Percentiles rank a stretch among this genome's conserved stretches.
phyloP scores from a whole-genome alignment of 2,888 invertebrate species.

The Apodemia zela region DNA sequence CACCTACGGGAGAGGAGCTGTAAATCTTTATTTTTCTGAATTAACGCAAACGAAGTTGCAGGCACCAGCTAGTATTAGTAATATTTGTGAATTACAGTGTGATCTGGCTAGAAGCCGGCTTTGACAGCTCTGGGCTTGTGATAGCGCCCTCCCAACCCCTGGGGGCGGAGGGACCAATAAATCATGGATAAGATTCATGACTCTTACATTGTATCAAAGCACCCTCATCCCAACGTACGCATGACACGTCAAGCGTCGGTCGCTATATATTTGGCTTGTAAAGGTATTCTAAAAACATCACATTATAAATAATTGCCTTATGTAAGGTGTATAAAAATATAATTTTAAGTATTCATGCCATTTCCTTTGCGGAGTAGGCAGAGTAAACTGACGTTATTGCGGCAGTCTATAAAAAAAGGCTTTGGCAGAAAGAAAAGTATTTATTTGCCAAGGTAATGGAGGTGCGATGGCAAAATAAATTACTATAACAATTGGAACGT shows the following conservation, averaged over 20 bases:
- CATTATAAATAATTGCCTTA: background rate
- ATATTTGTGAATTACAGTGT: background rate
- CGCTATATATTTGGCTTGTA: background rate
- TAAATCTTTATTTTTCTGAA: too few relatives aligned
- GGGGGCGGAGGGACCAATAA: constrained; percentile 41
- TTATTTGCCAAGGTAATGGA: too few relatives aligned
- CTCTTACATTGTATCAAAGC: background rate
- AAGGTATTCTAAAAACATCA: background rate
- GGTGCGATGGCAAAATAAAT: too few relatives aligned
- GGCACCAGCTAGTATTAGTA: too few relatives aligned
- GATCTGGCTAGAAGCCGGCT: background rate
- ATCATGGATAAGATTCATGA: constrained; percentile 60
- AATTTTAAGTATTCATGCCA: too few relatives aligned
- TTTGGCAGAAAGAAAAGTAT: too few relatives aligned
- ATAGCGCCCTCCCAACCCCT: constrained; percentile 24
- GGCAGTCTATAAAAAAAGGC: too few relatives aligned
- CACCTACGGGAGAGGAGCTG: too few relatives aligned
- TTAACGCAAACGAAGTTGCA: too few relatives aligned
- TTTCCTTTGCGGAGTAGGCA: too few relatives aligned
- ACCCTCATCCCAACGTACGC: constrained; percentile 26
- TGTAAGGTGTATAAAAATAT: background rate
- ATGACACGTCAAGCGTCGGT: background rate
- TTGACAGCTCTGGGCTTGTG: constrained; percentile 13
- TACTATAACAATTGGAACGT: too few relatives aligned
- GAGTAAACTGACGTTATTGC: too few relatives aligned